Percentiles rank a stretch among this genome's conserved stretches.
These are phyloP conservation scores for Camelus bactrianus DNA, from an alignment of 2,113 vertebrate genomes.

Conservation along the genomic window DNA sequence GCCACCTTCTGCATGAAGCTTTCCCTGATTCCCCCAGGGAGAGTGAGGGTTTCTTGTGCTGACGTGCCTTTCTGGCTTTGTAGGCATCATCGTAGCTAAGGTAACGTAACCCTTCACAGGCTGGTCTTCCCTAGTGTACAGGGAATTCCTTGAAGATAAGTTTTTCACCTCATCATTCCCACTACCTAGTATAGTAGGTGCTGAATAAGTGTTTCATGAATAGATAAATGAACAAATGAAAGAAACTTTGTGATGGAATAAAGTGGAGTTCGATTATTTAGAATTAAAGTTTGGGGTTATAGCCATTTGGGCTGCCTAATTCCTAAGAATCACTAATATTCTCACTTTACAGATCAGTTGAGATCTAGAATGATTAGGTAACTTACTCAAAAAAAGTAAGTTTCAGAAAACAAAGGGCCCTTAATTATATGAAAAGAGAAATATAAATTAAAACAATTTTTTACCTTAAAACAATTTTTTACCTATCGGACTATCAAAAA, in stretches of 20 bases:
- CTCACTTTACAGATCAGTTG: slow-evolving; percentile 21
- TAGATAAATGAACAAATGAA: slow-evolving; percentile 8
- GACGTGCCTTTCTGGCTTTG: background rate
- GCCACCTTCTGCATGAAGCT: background rate
- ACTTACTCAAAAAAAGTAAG: background rate
- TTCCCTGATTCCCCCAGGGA: background rate
- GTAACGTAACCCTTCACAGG: background rate
- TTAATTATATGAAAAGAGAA: slow-evolving; percentile 30
- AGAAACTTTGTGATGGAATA: background rate
- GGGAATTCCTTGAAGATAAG: background rate
- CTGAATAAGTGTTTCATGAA: slow-evolving; percentile 3
- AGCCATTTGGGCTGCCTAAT: background rate
- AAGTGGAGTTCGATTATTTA: background rate
- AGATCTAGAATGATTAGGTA: background rate
- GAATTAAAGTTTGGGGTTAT: background rate
- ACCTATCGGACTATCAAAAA: background rate
- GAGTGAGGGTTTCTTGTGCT: background rate
- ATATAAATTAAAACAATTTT: background rate
- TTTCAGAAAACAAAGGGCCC: slow-evolving; percentile 3
- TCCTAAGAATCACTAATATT: slow-evolving; percentile 14
- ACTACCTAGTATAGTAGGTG: background rate
- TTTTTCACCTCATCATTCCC: background rate
- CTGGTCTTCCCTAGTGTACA: background rate
- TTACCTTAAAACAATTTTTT: background rate
- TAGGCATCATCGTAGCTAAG: background rate